Conservation (phyloP, 2,888 invertebrate species). For the Cheilosia vulpina region DNA sequence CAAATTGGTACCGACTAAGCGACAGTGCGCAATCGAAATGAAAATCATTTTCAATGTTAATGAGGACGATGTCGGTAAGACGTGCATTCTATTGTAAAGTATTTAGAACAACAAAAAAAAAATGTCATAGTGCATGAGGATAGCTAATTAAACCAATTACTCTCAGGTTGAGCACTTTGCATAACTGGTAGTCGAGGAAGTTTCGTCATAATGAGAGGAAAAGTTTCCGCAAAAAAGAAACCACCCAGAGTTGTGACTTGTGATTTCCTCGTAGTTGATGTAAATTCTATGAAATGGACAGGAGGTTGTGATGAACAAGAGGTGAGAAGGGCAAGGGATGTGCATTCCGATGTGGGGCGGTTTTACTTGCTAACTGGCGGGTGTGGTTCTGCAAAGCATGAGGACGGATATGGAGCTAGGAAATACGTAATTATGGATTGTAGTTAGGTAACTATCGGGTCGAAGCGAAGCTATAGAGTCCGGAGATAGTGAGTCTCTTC, state of each 20-base stretch:
- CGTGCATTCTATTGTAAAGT: conserved; percentile 14
- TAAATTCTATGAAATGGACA: background rate
- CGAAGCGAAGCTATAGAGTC: too few species aligned
- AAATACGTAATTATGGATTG: too few species aligned
- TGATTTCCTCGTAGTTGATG: background rate
- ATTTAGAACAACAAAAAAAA: conserved; percentile 43
- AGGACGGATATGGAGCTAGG: too few species aligned
- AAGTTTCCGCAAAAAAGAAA: background rate
- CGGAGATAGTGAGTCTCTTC: too few species aligned
- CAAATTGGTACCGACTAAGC: background rate
- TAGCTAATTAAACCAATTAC: conserved; percentile 56
- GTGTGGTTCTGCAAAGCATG: background rate
- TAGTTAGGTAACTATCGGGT: too few species aligned
- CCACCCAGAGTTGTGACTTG: background rate
- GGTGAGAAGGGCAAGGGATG: background rate
- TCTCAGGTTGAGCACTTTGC: conserved; percentile 21
- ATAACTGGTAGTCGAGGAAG: conserved; percentile 5
- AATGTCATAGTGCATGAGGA: conserved; percentile 35
- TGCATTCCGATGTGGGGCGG: background rate
- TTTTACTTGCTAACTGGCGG: background rate
- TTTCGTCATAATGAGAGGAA: conserved; percentile 10
- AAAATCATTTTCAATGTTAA: conserved; percentile 42
- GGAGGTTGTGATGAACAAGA: background rate
- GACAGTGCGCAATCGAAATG: conserved; percentile 41
- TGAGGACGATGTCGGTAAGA: conserved; percentile 21